Conservation (phyloP, 2,797 vertebrate genomes). For the Lindbergichthys nudifrons region DNA sequence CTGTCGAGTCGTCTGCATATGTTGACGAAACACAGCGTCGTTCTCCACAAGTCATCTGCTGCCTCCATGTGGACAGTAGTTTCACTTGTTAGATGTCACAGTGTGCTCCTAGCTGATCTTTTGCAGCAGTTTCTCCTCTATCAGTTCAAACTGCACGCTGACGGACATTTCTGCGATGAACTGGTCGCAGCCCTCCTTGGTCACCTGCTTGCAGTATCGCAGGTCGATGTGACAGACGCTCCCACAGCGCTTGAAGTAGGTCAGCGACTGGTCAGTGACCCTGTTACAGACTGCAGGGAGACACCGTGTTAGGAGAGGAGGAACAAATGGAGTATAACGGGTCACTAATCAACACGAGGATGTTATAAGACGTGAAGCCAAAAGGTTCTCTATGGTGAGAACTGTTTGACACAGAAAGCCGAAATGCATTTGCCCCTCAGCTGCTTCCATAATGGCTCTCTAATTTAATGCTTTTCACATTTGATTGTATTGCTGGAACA, state of each 20-base stretch:
- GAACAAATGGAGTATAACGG: constrained; percentile 29
- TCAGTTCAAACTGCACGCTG: constrained; percentile 95
- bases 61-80: constrained; percentile 71
- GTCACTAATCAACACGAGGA: constrained; percentile 31
- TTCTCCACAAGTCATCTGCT: constrained; percentile 52
- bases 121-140: constrained; percentile 95
- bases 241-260: constrained; percentile 97
- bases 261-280: constrained; percentile 96
- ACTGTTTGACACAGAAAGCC: constrained; percentile 9
- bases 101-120: constrained; percentile 90
- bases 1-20: constrained; percentile 28
- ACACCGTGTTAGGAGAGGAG: constrained; percentile 34
- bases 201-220: constrained; percentile 97
- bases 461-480: constrained; percentile 20
- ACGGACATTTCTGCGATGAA: constrained; percentile 98
- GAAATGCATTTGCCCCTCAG: constrained; percentile 21
- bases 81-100: constrained; percentile 15
- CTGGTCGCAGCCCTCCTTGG: constrained; percentile 94
- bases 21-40: neutral
- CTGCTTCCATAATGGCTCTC: constrained; percentile 10
- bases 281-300: constrained; percentile 91
- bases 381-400: constrained; percentile 16
- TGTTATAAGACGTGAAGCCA: constrained; percentile 14
- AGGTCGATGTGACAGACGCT: constrained; percentile 97
- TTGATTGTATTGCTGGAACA: constrained; percentile 24